Percentiles rank a stretch among this genome's conserved stretches.
phyloP scores from a whole-genome alignment of 2,888 invertebrate genomes.

The Bimastos eiseni region DNA sequence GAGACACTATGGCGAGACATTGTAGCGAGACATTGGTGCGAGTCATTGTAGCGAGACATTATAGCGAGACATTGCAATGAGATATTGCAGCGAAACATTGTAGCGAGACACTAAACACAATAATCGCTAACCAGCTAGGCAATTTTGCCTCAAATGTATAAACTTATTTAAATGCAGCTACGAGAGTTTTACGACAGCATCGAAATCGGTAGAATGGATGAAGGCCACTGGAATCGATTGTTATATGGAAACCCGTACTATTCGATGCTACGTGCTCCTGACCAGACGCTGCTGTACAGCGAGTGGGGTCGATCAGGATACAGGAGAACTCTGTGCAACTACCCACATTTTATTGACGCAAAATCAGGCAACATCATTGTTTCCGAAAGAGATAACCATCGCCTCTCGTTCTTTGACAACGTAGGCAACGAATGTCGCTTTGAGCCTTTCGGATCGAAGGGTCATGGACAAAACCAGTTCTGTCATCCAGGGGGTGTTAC shows the following conservation, averaged over 20 bases:
- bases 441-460: conserved; percentile 33
- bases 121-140: no score
- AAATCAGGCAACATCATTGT: conserved; percentile 37
- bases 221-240: background rate
- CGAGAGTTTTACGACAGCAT: background rate
- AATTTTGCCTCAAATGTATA: no score
- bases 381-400: conserved; percentile 37
- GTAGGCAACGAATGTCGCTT: conserved; percentile 34
- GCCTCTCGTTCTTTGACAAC: conserved; percentile 36
- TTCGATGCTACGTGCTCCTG: conserved; percentile 22
- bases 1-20: no score
- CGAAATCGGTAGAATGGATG: conserved; percentile 16
- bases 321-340: conserved; percentile 33
- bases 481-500: conserved; percentile 34
- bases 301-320: conserved; percentile 36
- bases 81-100: no score
- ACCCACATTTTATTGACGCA: conserved; percentile 39
- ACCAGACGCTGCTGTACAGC: conserved; percentile 31
- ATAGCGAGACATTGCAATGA: no score
- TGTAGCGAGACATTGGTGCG: no score
- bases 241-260: conserved; percentile 34
- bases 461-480: conserved; percentile 34
- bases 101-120: no score
- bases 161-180: background rate
- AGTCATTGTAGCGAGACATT: no score